Base-by-base conservation (phyloP, 2,113 vertebrate species). In the Engraulis encrasicolus region DNA sequence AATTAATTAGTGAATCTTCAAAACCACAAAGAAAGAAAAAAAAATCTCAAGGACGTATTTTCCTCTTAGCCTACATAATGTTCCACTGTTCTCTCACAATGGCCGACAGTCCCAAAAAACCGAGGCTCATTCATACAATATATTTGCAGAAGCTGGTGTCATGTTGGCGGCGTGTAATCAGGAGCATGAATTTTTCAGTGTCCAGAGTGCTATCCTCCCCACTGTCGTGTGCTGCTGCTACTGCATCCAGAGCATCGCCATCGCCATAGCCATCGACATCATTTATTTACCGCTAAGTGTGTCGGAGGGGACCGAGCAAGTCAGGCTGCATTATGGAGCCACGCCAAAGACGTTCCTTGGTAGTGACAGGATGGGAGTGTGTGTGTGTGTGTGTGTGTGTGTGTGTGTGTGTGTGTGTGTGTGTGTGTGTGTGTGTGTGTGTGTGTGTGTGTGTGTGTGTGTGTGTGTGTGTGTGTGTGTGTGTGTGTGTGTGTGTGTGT, bases 221-320 rank as follows among this genome's bases (percentile, higher is more conserved):
- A 90, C 90, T 89, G 87, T 83, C 88, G 9, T 14, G n/a, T 34
- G 38, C 79, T 88, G 88, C 91, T 90, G 91, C 91, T 90, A 90
- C 85, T 89, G 80, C 86, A 54, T 91, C 88, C 86, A 77, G 83
- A 81, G 82, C 84, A 81, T 87, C 89, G 90, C 89, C 91, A n/a
- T n/a, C n/a, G n/a, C n/a, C n/a, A n/a, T n/a, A 85, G 87, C 90
- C 86, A 86, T 88, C 84, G 66, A 88, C 91, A 94, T 94, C 89
- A 92, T 93, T 95, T 94, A 94, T 95, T 93, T 92, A 93, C 90
- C 89, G 87, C 85, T 78, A 90, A 90, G 89, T 87, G 84, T 90
- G 89, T 89, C 87, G 84, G 77, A 81, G 89, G 78, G 86, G 45
- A 49, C 45, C 48, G 45, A 3, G 78, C 74, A 66, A n/a, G 38